Percentiles rank a stretch among this genome's conserved stretches.
These are phyloP conservation scores for Molossus alvarezi DNA, from an alignment of 2,797 vertebrate genomes.

Conservation along the genomic window DNA sequence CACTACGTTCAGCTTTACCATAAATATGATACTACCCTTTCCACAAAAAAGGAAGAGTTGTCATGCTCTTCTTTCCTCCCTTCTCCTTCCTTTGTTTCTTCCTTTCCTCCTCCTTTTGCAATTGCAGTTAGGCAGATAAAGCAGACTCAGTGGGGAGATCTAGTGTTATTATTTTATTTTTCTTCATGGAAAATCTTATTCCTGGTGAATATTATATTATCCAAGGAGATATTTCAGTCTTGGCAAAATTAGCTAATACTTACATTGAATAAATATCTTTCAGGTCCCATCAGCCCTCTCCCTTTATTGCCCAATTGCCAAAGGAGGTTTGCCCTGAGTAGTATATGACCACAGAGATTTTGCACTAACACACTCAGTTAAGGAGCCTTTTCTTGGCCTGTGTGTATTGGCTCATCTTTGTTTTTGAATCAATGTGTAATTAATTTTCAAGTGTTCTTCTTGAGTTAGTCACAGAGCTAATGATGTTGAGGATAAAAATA, in stretches of 20 bases:
- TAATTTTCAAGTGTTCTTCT: slow-evolving; percentile 77
- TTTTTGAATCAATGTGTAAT: slow-evolving; percentile 68
- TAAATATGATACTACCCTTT: not conserved
- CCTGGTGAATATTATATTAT: slow-evolving; percentile 49
- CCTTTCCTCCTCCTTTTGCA: not conserved
- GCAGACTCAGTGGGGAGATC: not conserved
- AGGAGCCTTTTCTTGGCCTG: slow-evolving; percentile 39
- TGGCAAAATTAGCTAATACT: slow-evolving; percentile 29
- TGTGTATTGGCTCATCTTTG: slow-evolving; percentile 67
- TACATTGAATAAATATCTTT: slow-evolving; percentile 55
- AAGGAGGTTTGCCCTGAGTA: slow-evolving; percentile 25
- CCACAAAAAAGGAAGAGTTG: not conserved
- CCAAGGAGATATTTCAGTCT: slow-evolving; percentile 35
- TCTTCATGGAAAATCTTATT: slow-evolving; percentile 34
- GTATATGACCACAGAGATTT: slow-evolving; percentile 52
- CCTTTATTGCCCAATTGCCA: slow-evolving; percentile 38
- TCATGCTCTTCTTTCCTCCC: not conserved
- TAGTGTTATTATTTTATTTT: not conserved
- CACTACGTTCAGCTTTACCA: fast-evolving
- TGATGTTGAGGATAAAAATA: slow-evolving; percentile 77
- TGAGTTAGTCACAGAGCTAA: slow-evolving; percentile 70
- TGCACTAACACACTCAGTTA: slow-evolving; percentile 35
- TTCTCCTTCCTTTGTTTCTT: not conserved
- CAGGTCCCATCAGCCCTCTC: not conserved
- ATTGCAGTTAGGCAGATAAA: not conserved